Evolutionary conservation across 1,140 invertebrate species (phyloP), one percentile per base, ranked within the genome.

Genomic region (Cyclargus thomasi): DNA sequence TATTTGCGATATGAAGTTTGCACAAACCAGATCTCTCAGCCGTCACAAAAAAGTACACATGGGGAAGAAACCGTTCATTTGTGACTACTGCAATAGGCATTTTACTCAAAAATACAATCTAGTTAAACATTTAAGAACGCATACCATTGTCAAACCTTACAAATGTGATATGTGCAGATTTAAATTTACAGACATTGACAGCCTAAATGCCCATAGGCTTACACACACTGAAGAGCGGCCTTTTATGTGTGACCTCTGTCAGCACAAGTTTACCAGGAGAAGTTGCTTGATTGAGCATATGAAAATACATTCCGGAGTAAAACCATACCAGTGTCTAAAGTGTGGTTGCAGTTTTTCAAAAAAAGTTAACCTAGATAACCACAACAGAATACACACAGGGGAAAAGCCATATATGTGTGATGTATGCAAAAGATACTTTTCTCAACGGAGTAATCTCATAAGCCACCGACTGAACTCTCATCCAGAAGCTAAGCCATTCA

Each of bases 41-140:
- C 55, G 55, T 6, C 55, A 59, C 20, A 59, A 59, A 59, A 59
- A 11, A 20, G 55, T 21, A 8, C 55, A 59, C 20, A 59, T 21
- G 20, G 55, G 55, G 2, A 21, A 18, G 10, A 59, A 59, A 21
- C 55, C 55, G 8, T 59, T 59, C 21, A 59, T 59, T 11, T 59
- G 55, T 18, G 55, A 59, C 18, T 5, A 21, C 3, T 59, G 55
- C 20, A 59, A 59, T 21, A 4, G 55, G 1, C 18, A 59, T 20
- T 59, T 59, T 59, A 20, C 55, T 59, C 55, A 59, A 59, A 59
- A 59, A 59, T 59, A 59, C 20, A 59, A 59, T 59, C 21, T 59
- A 59, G 55, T 59, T 6, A 59, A 59, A 59, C 55, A 59, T 59
- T 59, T 59, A 21, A 59, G 10, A 59, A 59, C 55, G 2, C 55